These are phyloP conservation scores for Mirza zaza DNA, from an alignment of 2,113 vertebrate genomes.

Conservation along the genomic window DNA sequence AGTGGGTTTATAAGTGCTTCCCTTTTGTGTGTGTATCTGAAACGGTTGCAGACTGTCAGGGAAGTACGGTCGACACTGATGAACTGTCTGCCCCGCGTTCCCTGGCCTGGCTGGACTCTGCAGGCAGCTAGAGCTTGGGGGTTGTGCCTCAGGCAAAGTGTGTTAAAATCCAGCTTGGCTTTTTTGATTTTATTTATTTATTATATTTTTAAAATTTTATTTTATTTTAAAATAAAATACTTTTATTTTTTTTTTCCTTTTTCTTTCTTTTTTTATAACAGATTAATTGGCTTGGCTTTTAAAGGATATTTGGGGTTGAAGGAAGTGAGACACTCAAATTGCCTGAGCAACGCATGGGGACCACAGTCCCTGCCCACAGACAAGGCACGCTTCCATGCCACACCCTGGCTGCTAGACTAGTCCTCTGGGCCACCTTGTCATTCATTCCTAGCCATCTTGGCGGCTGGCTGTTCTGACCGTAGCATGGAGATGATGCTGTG, in stretches of 20 bases:
- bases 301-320: background rate
- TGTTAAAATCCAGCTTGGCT: background rate
- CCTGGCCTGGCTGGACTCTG: background rate
- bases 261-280: no score
- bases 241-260: no score
- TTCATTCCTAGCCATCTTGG: background rate
- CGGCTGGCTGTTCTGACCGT: background rate
- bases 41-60: background rate
- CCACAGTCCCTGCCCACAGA: background rate
- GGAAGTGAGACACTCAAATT: background rate
- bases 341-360: background rate
- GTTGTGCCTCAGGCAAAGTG: background rate
- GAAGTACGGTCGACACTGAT: background rate
- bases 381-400: background rate
- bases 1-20: background rate
- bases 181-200: background rate
- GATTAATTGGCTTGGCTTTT: background rate
- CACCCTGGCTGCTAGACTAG: background rate
- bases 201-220: no score
- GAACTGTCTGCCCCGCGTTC: background rate
- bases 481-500: background rate
- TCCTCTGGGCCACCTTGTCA: background rate
- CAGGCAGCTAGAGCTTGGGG: background rate
- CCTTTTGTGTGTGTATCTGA: background rate
- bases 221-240: no score